Percentiles rank a stretch among this genome's conserved stretches.
Evolutionary conservation across 2,113 vertebrate species (phyloP).

Genomic region (Cryptomyrus ogoouensis): DNA sequence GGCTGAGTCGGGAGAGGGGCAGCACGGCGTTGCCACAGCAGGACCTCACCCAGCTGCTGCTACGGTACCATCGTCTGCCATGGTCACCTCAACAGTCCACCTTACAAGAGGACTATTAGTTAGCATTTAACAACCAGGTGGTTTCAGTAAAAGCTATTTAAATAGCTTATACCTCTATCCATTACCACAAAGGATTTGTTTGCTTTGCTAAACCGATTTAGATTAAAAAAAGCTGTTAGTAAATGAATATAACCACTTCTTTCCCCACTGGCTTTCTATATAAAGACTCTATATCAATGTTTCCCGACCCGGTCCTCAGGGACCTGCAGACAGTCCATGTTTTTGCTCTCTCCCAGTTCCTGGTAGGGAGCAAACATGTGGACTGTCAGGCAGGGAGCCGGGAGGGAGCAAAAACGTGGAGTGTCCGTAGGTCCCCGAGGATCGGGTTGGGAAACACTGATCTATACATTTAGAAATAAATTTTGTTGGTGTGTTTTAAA

Average conservation of each 20-base stretch:
- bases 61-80: constrained; percentile 38
- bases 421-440: not conserved
- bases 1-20: constrained; percentile 43
- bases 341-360: not conserved
- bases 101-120: not conserved
- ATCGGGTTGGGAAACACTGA: not conserved
- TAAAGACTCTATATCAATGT: not conserved
- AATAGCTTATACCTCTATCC: not conserved
- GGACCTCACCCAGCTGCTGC: constrained; percentile 42
- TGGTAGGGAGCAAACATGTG: not conserved
- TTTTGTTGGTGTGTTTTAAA: not conserved
- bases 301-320: not conserved
- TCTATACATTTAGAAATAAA: not conserved
- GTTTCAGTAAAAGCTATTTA: not conserved
- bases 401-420: not conserved
- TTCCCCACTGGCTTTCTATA: not conserved
- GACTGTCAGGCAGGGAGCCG: not conserved
- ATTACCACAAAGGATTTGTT: not conserved
- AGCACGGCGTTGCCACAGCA: constrained; percentile 30
- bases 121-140: not conserved
- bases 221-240: not conserved
- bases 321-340: not conserved
- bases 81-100: not conserved
- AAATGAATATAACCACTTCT: not conserved
- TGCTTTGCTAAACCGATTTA: not conserved